Evolutionary conservation across 92 coral and sea anemone species (phyloP).

Genomic region (Umimayanthus kanabou): DNA sequence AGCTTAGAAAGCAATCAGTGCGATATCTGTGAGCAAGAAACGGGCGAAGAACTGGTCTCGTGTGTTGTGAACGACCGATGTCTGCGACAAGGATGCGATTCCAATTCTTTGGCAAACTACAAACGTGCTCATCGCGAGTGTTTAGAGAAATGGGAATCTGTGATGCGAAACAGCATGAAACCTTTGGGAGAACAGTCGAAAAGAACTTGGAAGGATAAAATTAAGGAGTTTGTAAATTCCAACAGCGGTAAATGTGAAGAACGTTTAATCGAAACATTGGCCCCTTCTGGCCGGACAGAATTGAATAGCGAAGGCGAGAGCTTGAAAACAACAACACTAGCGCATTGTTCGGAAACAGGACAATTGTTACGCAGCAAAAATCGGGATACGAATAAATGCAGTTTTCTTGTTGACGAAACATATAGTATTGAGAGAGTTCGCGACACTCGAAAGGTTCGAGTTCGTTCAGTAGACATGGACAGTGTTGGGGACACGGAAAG

Average conservation of each 20-base stretch:
- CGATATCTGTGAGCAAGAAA: conserved; percentile 88
- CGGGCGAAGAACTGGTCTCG: conserved; percentile 82
- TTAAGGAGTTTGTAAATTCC: conserved; percentile 61
- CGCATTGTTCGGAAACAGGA: conserved; percentile 41
- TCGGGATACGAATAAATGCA: not conserved
- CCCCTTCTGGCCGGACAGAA: conserved; percentile 44
- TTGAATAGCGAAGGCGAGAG: not conserved
- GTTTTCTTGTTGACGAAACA: conserved; percentile 58
- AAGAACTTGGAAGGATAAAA: conserved; percentile 79
- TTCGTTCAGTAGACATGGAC: conserved; percentile 77
- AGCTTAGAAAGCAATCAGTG: conserved; percentile 76
- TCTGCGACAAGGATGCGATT: conserved; percentile 49
- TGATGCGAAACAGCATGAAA: conserved; percentile 61
- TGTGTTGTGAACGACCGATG: conserved; percentile 80
- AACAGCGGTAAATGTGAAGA: conserved; percentile 46
- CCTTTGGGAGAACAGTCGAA: conserved; percentile 66
- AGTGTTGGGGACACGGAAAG: conserved; percentile 39
- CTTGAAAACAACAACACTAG: conserved; percentile 22
- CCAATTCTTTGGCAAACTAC: conserved; percentile 38
- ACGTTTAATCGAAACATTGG: conserved; percentile 54
- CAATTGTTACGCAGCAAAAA: not conserved
- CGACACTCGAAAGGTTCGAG: conserved; percentile 63
- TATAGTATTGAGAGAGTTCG: conserved; percentile 64
- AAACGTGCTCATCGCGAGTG: conserved; percentile 78
- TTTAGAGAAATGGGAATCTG: conserved; percentile 79